phyloP scores from a whole-genome alignment of 2,797 vertebrate genomes.

The Betta splendens region DNA sequence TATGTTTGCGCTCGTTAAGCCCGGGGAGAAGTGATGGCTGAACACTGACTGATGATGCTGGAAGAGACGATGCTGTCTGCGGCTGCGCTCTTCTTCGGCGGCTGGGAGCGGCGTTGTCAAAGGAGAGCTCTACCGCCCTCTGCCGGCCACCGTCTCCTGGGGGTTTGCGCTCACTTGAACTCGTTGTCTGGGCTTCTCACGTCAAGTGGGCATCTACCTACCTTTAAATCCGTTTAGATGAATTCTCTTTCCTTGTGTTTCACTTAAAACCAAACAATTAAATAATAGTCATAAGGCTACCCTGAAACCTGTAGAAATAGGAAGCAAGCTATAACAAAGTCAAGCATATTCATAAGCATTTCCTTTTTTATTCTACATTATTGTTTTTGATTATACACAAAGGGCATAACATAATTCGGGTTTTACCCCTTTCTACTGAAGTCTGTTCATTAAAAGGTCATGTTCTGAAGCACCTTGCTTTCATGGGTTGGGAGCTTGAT shows the following conservation, averaged over 20 bases:
- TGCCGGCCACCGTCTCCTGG: conserved; percentile 5
- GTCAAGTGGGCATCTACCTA: no score
- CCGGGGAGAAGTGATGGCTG: conserved; percentile 43
- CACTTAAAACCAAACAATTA: no score
- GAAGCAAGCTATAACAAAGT: background rate
- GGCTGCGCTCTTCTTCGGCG: conserved; percentile 45
- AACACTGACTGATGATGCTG: conserved; percentile 69
- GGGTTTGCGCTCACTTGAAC: background rate
- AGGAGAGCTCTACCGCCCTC: conserved; percentile 28
- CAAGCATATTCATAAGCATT: conserved; percentile 8
- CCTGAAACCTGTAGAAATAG: no score
- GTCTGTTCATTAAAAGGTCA: background rate
- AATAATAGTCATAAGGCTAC: no score
- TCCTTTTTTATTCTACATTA: conserved; percentile 8
- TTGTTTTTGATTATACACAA: conserved; percentile 26
- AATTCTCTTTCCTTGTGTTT: no score
- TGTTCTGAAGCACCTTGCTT: background rate
- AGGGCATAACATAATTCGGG: background rate
- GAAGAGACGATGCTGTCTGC: conserved; percentile 45
- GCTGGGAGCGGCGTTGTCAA: accelerated
- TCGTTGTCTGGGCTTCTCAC: no score
- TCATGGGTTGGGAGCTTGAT: conserved; percentile 53
- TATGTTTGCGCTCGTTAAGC: conserved; percentile 26
- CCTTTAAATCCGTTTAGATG: no score
- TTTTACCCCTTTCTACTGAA: background rate